Evolutionary conservation across 53 echinoderm and acorn worm genomes (phyloP).

Genomic region (Temnopleurus reevesii): DNA sequence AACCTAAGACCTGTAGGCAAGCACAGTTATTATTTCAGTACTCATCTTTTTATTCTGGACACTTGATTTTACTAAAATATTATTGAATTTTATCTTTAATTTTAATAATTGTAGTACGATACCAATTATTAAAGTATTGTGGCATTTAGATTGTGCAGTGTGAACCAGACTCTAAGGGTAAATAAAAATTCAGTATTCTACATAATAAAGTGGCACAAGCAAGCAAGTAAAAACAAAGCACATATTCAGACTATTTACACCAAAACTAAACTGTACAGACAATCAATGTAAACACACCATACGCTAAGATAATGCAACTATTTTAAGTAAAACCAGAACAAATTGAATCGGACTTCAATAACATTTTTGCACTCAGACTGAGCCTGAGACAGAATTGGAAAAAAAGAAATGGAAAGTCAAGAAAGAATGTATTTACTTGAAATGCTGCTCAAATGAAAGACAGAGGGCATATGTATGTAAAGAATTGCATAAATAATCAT

Average conservation of each 20-base stretch:
- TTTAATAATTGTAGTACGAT: too few species aligned
- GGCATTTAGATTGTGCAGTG: too few species aligned
- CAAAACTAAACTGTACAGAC: not conserved
- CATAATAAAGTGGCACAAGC: too few species aligned
- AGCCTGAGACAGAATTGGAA: conserved; percentile 5
- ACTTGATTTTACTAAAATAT: too few species aligned
- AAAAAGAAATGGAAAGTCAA: not conserved
- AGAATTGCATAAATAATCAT: conserved; percentile 7
- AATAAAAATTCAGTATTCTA: too few species aligned
- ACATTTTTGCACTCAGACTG: not conserved
- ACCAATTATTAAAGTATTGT: too few species aligned
- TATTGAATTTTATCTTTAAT: too few species aligned
- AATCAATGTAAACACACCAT: not conserved
- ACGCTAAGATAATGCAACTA: not conserved
- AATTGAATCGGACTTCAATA: not conserved
- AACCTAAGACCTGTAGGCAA: too few species aligned
- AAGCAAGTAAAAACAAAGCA: too few species aligned
- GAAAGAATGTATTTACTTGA: not conserved
- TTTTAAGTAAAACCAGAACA: not conserved
- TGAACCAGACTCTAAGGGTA: too few species aligned
- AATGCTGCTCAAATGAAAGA: conserved; percentile 24
- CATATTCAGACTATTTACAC: not conserved
- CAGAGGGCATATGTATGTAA: conserved; percentile 5
- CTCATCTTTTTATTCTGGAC: too few species aligned
- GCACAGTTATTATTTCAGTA: too few species aligned